Percentiles rank a stretch among this genome's conserved stretches.
Evolutionary conservation across 2,888 invertebrate genomes (phyloP).

Genomic region (Lymantria dispar): DNA sequence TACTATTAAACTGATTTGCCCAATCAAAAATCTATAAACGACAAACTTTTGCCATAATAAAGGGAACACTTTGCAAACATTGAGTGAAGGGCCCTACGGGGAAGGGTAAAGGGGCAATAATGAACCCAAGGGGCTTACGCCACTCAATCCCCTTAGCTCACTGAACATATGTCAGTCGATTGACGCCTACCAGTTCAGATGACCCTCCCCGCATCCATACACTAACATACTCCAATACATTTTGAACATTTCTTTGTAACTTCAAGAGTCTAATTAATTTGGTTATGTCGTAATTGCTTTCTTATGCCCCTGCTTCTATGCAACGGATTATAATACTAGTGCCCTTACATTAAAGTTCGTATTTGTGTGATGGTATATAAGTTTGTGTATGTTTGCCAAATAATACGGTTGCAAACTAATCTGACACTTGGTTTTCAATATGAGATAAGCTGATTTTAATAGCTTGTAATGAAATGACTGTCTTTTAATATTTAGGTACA

Average conservation of each 20-base stretch:
- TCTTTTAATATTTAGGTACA: neutral
- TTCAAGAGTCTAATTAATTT: conserved; percentile 41
- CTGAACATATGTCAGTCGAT: conserved; percentile 72
- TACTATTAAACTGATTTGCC: neutral
- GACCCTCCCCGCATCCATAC: conserved; percentile 31
- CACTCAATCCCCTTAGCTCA: conserved; percentile 68
- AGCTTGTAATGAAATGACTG: conserved; percentile 21
- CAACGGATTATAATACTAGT: conserved; percentile 11
- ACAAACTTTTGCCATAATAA: conserved; percentile 44
- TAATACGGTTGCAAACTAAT: conserved; percentile 53
- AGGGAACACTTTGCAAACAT: conserved; percentile 66
- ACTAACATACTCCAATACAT: conserved; percentile 18
- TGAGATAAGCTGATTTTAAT: conserved; percentile 38
- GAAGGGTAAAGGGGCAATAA: conserved; percentile 69
- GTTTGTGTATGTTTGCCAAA: conserved; percentile 38
- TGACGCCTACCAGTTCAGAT: conserved; percentile 34
- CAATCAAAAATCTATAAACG: conserved; percentile 14
- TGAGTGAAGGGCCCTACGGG: conserved; percentile 49
- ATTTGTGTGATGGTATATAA: conserved; percentile 2
- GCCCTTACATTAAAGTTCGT: conserved; percentile 1
- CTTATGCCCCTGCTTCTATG: conserved; percentile 39
- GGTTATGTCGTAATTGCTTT: conserved; percentile 65
- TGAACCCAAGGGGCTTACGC: conserved; percentile 74
- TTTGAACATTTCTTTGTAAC: conserved; percentile 13
- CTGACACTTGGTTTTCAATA: conserved; percentile 47